phyloP scores from a whole-genome alignment of 2,113 vertebrate genomes.

The Strix uralensis region DNA sequence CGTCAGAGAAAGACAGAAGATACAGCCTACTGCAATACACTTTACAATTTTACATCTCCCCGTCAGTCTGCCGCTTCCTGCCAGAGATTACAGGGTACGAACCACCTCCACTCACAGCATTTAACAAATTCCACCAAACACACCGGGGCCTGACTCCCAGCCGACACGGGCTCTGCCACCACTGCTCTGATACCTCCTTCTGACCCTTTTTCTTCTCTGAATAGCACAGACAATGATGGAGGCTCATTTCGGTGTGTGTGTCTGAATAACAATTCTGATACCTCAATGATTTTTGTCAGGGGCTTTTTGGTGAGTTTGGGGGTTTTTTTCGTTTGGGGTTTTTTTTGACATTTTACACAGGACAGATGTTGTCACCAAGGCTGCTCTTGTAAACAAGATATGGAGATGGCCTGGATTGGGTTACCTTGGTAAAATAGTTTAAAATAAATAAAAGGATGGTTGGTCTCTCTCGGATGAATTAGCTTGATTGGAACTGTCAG shows the following conservation, averaged over 20 bases:
- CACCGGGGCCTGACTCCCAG: not conserved
- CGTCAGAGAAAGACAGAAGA: not conserved
- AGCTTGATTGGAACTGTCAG: conserved; percentile 82
- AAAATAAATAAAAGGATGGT: conserved; percentile 80
- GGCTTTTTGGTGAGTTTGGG: no score
- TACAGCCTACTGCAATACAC: not conserved
- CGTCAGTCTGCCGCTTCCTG: not conserved
- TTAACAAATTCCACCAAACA: not conserved
- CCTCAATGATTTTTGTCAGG: not conserved
- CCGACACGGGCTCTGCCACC: not conserved
- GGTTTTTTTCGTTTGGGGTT: no score
- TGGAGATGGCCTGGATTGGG: conserved; percentile 72
- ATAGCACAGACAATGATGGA: not conserved
- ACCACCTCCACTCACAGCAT: not conserved
- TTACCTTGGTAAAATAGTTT: conserved; percentile 73
- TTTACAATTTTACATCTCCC: not conserved
- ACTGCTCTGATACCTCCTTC: not conserved
- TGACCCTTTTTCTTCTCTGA: not conserved
- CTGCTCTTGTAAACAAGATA: conserved; percentile 71
- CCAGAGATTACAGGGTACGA: not conserved
- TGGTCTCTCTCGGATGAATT: conserved; percentile 80
- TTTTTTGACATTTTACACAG: conserved; percentile 56
- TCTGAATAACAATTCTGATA: not conserved
- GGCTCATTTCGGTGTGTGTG: not conserved
- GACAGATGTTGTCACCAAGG: conserved; percentile 71